Base-by-base conservation (phyloP, 2,888 invertebrate species). In the Pseudococcus jackbeardsleyi region DNA sequence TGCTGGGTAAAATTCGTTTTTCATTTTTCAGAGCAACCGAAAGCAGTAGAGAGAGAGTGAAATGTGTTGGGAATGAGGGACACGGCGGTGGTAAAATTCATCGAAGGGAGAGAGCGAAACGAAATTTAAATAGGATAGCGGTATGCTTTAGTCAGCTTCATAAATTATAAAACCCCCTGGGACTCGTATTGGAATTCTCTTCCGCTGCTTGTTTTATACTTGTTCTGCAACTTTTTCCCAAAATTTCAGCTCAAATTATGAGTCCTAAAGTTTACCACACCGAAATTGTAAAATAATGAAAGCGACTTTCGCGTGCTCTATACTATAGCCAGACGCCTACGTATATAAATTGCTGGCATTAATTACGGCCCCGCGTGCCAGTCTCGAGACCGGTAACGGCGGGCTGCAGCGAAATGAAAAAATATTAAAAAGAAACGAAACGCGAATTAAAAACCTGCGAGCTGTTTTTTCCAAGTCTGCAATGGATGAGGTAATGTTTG, bases 101-200 rank as follows among this genome's bases (percentile, higher is more conserved):
- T 46, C 19, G 77, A 68, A 26, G 39, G 26, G n/a, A 33, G 33
- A 19, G 79, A 88, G 42, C 48, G 54, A 48, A 79, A 59, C 77
- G 88, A 88, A 88, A 88, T 88, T 88, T 79, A 79, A 82, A 79
- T 64, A 82, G 68, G 48, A 77, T 82, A 50, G 88, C 50, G 79
- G 88, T 79, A 39, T 88, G 88, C 82, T 88, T 88, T 59, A 88
- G 88, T 79, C 88, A 88, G 88, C 88, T 79, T 88, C 88, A 88
- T 88, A 88, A 88, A 88, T 88, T 88, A 88, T 88, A 82, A 88
- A 88, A 88, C 77, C 88, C 88, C 88, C 88, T 79, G 88, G 79
- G 88, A 88, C 79, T 88, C 88, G 88, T 88, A 88, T 77, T 48
- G 88, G 59, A 88, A 88, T 79, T 82, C 88, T 88, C 88, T 82